Conservation (phyloP, 2,888 invertebrate species). For the Rhogogaster chlorosoma region DNA sequence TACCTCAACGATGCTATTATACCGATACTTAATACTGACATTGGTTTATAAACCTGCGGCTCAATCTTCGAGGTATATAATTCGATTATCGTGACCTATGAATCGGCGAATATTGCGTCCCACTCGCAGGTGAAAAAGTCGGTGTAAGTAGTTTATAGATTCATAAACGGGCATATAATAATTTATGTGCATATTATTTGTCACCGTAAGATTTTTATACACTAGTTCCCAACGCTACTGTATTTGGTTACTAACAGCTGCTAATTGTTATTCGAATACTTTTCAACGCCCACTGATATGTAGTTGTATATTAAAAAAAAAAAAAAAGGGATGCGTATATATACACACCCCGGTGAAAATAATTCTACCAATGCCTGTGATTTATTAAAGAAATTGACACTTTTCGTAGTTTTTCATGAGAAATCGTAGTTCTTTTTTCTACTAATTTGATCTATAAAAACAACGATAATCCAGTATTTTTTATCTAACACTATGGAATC, state of each 20-base stretch:
- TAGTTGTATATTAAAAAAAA: not conserved
- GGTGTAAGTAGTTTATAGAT: not conserved
- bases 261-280: slow-evolving; percentile 34
- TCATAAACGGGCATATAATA: not conserved
- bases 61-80: not conserved
- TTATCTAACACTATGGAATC: too few species aligned
- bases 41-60: not conserved
- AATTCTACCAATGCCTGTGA: too few species aligned
- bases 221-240: slow-evolving; percentile 15
- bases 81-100: not conserved
- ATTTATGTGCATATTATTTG: slow-evolving; percentile 38
- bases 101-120: not conserved
- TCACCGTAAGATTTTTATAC: not conserved
- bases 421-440: too few species aligned
- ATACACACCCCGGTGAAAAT: too few species aligned
- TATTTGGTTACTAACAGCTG: slow-evolving; percentile 14
- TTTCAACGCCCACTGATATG: not conserved
- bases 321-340: too few species aligned
- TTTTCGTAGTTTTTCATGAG: too few species aligned
- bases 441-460: too few species aligned
- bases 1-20: not conserved
- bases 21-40: not conserved
- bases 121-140: not conserved
- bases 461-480: too few species aligned
- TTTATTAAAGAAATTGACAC: too few species aligned